Base-by-base conservation (phyloP, 1,140 invertebrate species). In the Drosophila equinoxialis region DNA sequence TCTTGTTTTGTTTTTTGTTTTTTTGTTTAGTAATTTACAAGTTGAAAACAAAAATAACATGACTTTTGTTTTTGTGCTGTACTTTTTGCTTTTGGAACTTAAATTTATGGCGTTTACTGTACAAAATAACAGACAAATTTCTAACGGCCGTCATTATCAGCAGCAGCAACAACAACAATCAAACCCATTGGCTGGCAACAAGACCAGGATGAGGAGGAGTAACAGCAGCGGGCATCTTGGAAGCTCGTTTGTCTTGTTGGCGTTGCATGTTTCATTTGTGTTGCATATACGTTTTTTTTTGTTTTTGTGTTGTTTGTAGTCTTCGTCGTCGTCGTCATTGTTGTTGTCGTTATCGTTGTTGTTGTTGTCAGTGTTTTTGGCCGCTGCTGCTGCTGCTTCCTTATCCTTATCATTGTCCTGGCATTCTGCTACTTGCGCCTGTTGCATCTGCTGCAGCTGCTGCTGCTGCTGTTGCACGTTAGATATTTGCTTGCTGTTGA, bases 31-130 rank as follows among this genome's bases (percentile, higher is more conserved):
- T 89, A 86, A 86, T 87, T 86, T 86, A 86, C 83, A 86, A 86
- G 86, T 81, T 87, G 84, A 68, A 79, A 81, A 80, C 68, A 70
- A 74, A 83, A 79, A 83, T 72, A 72, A 84, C 75, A 83, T 77
- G 70, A 84, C 69, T 84, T 84, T 72, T 80, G 66, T 70, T 70
- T 30, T 80, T 61, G 67, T 61, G 67, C n/a, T 68, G 71, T 85
- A 69, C 45, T 68, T 70, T 30, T 63, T 62, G 55, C 70, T 58
- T 67, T 84, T 77, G 71, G 58, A 81, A 89, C 81, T 89, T 82
- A 85, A 81, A 81, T 89, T 81, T 87, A 91, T 87, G 80, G 77
- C 83, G 48, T 79, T 79, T 76, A 81, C 75, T 87, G 84, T 87
- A 87, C 84, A 79, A 64, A 71, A 68, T 76, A 80, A 82, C 79